Conservation (phyloP, 2,888 invertebrate species). For the Crematogaster levior region DNA sequence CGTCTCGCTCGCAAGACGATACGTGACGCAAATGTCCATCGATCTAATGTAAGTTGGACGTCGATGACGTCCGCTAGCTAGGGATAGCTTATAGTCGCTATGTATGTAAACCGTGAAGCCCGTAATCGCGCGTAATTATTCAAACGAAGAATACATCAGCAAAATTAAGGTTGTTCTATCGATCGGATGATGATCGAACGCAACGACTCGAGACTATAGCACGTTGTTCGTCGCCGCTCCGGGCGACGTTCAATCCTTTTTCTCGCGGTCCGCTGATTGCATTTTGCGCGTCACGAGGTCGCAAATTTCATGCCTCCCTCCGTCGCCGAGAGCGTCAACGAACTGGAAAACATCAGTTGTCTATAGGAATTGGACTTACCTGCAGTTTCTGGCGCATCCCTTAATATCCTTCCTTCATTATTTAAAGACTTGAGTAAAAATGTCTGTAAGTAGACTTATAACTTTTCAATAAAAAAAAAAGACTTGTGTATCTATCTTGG, state of each 20-base stretch:
- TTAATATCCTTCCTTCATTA: not conserved
- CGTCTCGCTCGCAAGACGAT: not conserved
- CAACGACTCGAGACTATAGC: not conserved
- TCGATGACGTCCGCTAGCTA: constrained; percentile 56
- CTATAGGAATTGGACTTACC: constrained; percentile 15
- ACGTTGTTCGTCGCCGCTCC: not conserved
- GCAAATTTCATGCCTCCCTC: constrained; percentile 23
- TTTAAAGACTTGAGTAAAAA: not conserved
- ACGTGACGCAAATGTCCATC: constrained; percentile 23
- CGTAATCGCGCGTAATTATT: constrained; percentile 70
- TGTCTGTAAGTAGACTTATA: not conserved
- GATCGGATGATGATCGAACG: constrained; percentile 61
- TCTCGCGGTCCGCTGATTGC: constrained; percentile 12
- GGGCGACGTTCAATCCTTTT: constrained; percentile 1
- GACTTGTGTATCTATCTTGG: not conserved
- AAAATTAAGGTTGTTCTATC: constrained; percentile 67
- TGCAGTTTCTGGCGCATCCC: not conserved
- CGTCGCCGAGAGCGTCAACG: not conserved
- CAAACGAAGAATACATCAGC: constrained; percentile 63
- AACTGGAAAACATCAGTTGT: constrained; percentile 1
- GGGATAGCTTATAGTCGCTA: constrained; percentile 57
- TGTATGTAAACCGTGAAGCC: constrained; percentile 52
- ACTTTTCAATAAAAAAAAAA: constrained; percentile 2
- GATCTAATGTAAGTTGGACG: constrained; percentile 34
- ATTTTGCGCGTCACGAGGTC: constrained; percentile 12